Conservation (phyloP, 1,140 invertebrate species). For the Colletes latitarsis region DNA sequence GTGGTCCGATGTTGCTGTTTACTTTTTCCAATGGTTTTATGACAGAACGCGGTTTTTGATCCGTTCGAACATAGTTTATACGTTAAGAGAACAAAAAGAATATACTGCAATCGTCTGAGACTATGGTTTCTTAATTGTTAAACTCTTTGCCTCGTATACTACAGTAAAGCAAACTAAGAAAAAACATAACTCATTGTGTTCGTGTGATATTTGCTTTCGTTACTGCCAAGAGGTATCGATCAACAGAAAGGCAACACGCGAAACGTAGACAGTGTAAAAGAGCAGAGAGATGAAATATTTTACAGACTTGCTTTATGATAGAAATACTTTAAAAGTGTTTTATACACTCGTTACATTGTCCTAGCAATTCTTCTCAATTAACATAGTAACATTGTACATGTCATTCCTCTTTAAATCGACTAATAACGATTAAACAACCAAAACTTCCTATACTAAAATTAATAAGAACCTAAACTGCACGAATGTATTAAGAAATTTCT, state of each 20-base stretch:
- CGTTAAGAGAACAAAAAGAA: constrained; percentile 4
- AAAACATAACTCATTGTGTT: constrained; percentile 8
- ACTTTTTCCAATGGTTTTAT: constrained; percentile 8
- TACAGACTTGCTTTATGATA: background rate
- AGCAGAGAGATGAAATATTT: constrained; percentile 2
- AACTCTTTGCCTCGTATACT: constrained; percentile 4
- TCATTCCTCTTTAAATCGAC: background rate
- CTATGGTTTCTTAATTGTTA: constrained; percentile 13
- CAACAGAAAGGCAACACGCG: constrained; percentile 39
- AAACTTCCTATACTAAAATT: constrained; percentile 12
- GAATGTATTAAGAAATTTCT: background rate
- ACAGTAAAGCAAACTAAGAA: background rate
- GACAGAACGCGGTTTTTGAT: constrained; percentile 4
- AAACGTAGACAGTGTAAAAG: background rate
- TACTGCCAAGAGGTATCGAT: constrained; percentile 53
- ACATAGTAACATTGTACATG: background rate
- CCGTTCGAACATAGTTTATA: constrained; percentile 5
- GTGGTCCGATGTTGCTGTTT: constrained; percentile 33
- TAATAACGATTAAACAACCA: background rate
- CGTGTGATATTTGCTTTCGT: constrained; percentile 45
- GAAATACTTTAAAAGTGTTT: background rate
- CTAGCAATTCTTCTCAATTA: background rate
- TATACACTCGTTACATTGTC: background rate
- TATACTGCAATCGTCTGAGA: constrained; percentile 9
- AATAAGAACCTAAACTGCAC: constrained; percentile 1